A percentile compares a stretch with the other conserved stretches of the same genome.
Conservation (phyloP, 2,113 vertebrate genomes). For the Nyctereutes procyonoides region DNA sequence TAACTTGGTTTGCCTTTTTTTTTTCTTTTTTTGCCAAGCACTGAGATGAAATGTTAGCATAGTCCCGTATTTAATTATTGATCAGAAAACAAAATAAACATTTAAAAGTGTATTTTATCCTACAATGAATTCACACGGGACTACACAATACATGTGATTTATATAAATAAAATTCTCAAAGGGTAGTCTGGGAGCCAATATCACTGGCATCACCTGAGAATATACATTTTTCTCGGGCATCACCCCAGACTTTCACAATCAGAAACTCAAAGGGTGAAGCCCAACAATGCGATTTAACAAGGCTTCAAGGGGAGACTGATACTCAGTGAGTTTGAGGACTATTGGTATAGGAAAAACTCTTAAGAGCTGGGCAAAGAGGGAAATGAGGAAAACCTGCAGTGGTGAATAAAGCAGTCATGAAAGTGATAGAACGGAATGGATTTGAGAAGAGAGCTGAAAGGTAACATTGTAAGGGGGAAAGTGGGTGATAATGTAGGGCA, state of each 20-base stretch:
- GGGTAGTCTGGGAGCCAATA: not conserved
- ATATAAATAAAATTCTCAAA: not conserved
- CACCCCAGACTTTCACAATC: not conserved
- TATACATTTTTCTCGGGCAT: not conserved
- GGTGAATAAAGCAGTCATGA: not conserved
- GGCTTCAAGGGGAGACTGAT: not conserved
- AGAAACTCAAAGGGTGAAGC: not conserved
- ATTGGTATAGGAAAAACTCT: not conserved
- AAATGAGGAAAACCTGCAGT: not conserved
- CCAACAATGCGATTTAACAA: not conserved
- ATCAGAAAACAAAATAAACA: not conserved
- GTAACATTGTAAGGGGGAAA: not conserved
- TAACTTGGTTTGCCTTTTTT: not conserved
- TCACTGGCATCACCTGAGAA: not conserved
- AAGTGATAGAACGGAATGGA: not conserved
- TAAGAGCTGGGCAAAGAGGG: not conserved
- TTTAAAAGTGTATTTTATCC: not conserved
- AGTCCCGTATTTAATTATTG: not conserved
- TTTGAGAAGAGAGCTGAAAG: not conserved
- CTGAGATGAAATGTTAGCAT: not conserved
- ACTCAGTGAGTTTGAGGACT: not conserved
- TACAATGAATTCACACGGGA: not conserved
- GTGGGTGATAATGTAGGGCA: fast-evolving
- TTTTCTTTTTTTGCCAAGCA: not conserved
- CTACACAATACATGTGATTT: not conserved